These are phyloP conservation scores for Conchocele bisecta DNA, from an alignment of 2,888 invertebrate species.

Conservation along the genomic window DNA sequence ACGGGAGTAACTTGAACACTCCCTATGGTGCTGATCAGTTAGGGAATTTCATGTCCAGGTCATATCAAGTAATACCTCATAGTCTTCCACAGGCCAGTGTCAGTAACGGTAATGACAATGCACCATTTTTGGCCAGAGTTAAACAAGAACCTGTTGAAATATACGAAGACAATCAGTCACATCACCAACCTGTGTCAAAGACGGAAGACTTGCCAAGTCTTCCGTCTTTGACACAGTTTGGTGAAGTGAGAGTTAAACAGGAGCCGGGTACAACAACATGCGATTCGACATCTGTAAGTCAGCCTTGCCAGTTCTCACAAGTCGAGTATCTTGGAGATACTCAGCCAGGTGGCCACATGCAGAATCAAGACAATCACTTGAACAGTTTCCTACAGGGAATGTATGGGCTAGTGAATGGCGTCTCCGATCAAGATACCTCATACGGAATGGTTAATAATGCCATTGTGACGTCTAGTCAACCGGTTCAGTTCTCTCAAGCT, in stretches of 20 bases:
- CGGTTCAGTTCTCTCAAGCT: constrained; percentile 57
- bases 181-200: no score
- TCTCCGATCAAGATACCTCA: constrained; percentile 24
- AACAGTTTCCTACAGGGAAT: constrained; percentile 49
- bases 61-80: constrained; percentile 48
- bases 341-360: constrained; percentile 17
- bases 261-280: constrained; percentile 32
- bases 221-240: no score
- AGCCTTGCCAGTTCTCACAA: no score
- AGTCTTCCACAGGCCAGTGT: no score
- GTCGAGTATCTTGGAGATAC: constrained; percentile 28
- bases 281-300: background rate
- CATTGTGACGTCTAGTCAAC: constrained; percentile 9
- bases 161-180: no score
- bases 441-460: constrained; percentile 42
- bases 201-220: no score
- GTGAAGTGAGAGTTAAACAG: no score
- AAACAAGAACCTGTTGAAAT: constrained; percentile 52
- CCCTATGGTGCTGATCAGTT: constrained; percentile 4
- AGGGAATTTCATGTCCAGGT: constrained; percentile 29
- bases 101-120: no score
- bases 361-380: constrained; percentile 19
- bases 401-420: constrained; percentile 50
- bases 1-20: constrained; percentile 3
- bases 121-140: constrained; percentile 17